phyloP scores from a whole-genome alignment of 1,140 invertebrate genomes.

The Temnothorax nylanderi region DNA sequence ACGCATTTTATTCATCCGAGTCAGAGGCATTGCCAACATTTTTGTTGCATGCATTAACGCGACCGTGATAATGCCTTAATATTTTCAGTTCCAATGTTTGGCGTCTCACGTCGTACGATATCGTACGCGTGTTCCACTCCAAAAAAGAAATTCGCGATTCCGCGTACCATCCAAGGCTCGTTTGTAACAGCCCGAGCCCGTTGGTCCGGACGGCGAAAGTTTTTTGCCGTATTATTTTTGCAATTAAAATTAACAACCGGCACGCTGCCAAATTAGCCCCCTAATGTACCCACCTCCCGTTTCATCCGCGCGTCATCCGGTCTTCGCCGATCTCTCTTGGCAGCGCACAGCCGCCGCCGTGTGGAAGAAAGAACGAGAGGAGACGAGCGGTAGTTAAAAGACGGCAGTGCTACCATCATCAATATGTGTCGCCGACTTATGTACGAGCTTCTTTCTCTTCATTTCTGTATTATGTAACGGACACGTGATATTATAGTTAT shows the following conservation, averaged over 20 bases:
- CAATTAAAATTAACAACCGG: conserved; percentile 84
- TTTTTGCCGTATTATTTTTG: conserved; percentile 80
- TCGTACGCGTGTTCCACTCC: conserved; percentile 18
- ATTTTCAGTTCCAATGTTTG: conserved; percentile 55
- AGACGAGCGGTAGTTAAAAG: conserved; percentile 60
- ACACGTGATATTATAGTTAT: conserved; percentile 60
- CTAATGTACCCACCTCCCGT: conserved; percentile 78
- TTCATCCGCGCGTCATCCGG: conserved; percentile 64
- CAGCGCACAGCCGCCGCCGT: conserved; percentile 42
- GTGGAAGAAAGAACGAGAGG: conserved; percentile 29
- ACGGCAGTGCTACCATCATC: conserved; percentile 67
- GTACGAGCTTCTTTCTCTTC: conserved; percentile 67
- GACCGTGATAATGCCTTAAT: background rate
- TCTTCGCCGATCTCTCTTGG: conserved; percentile 67
- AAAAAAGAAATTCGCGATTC: conserved; percentile 58
- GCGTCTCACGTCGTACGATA: conserved; percentile 31
- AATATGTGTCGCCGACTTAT: conserved; percentile 73
- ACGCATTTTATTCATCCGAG: background rate
- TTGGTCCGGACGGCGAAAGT: conserved; percentile 58
- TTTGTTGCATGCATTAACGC: background rate
- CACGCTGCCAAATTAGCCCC: conserved; percentile 84
- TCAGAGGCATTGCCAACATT: background rate
- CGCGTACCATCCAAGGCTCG: conserved; percentile 44
- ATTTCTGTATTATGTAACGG: conserved; percentile 67
- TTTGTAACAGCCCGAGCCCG: conserved; percentile 46